Evolutionary conservation across 1,140 invertebrate genomes (phyloP), one percentile per base, ranked within the genome.

Genomic region (Trichonephila clavata): DNA sequence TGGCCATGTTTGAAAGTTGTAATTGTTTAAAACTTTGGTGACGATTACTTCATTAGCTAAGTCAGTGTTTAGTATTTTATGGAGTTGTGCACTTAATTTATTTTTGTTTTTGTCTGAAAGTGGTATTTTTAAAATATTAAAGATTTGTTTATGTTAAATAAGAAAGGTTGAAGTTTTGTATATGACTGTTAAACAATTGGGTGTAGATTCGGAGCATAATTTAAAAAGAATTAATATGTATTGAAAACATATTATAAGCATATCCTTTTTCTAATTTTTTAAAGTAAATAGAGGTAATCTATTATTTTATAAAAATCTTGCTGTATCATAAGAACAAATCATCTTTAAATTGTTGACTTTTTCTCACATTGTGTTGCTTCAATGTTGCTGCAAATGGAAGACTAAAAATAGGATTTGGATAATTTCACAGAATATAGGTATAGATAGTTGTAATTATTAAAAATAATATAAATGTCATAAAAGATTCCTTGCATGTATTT

Each of bases 401-500:
- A 68, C 13, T 68, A 77, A 77, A 50, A 77, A 77, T 39, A 32
- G 27, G 27, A 60, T 57, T 60, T 59, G 83, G 21, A 24, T 84
- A 84, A 59, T 84, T 59, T 84, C 57, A 84, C 83, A 59, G 83
- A 84, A 84, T 87, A 60, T 93, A 93, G 86, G 6, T 88, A n/a
- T 93, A 93, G 84, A 80, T 93, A 93, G 86, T 50, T 87, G 83
- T 86, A 60, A 59, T 32, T 18, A 86, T 59, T 92, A 8, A 24
- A 91, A 84, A 59, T 84, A 77, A 63, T 92, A 63, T 93, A 87
- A 88, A 63, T 93, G 83, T 61, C 57, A 87, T 93, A 63, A 63
- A 65, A 93, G 21, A 87, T 80, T 65, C 27, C 71, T 59, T 87
- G 86, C 83, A 80, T 93, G 84, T 93, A 57, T 87, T 87, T 93